Evolutionary conservation across 64 coral and sea anemone genomes (phyloP).

Genomic region (Stichodactyla helianthus): DNA sequence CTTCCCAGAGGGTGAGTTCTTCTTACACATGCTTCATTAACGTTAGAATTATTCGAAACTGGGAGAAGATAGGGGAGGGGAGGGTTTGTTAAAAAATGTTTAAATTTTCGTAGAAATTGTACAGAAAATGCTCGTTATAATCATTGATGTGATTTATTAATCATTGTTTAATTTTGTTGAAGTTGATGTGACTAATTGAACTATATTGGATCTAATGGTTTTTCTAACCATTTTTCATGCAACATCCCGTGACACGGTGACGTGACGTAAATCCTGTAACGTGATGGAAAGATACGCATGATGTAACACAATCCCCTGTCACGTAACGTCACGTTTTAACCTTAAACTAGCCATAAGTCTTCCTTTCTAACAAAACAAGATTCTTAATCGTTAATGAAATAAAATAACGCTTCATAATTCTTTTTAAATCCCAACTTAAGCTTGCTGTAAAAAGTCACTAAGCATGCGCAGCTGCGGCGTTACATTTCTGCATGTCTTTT

Average conservation of each 20-base stretch:
- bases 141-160: too few species aligned
- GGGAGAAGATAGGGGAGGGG: too few species aligned
- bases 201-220: too few species aligned
- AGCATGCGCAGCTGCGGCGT: background rate
- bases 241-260: slow-evolving; percentile 1
- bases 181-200: too few species aligned
- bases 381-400: too few species aligned
- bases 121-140: too few species aligned
- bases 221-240: background rate
- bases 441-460: background rate
- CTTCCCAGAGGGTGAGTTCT: slow-evolving; percentile 50
- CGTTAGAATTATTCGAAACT: too few species aligned
- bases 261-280: slow-evolving; percentile 14
- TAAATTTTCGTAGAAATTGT: too few species aligned
- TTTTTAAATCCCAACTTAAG: background rate
- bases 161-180: too few species aligned
- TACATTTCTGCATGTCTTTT: background rate
- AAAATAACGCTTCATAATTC: too few species aligned
- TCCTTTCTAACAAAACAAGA: too few species aligned
- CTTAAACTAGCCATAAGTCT: background rate
- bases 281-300: background rate
- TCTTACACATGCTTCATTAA: background rate
- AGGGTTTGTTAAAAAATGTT: too few species aligned
- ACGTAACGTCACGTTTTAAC: background rate
- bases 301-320: background rate